Evolutionary conservation across 2,113 vertebrate species (phyloP).

Genomic region (Crotalus horridus): DNA sequence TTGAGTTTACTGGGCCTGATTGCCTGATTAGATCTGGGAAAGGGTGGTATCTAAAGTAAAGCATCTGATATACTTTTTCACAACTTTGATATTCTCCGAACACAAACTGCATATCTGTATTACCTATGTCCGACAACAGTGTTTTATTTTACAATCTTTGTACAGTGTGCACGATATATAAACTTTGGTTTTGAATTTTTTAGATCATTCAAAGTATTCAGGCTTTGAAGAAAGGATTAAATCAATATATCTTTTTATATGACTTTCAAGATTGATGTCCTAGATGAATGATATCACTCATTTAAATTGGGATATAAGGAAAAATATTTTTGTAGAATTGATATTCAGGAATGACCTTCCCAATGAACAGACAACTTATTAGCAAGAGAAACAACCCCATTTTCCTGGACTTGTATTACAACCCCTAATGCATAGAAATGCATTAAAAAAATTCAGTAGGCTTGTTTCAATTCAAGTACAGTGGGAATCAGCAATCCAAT

Average conservation of each 20-base stretch:
- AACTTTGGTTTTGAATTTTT: background rate
- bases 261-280: background rate
- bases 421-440: background rate
- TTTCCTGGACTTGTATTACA: background rate
- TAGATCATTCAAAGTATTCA: background rate
- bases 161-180: background rate
- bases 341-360: background rate
- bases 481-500: background rate
- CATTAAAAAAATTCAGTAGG: background rate
- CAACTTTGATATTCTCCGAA: background rate
- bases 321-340: background rate
- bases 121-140: background rate
- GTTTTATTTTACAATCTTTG: background rate
- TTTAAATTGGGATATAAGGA: background rate
- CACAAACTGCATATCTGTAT: background rate
- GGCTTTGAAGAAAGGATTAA: background rate
- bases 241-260: background rate
- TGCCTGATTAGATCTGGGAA: background rate
- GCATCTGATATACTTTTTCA: background rate
- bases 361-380: background rate
- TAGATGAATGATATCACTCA: background rate
- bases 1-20: constrained; percentile 27
- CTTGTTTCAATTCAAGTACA: background rate
- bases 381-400: background rate
- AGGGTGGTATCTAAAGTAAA: constrained; percentile 31